A percentile compares a stretch with the other conserved stretches of the same genome.
These are phyloP conservation scores for Masticophis lateralis DNA, from an alignment of 2,797 vertebrate species.

Conservation along the genomic window DNA sequence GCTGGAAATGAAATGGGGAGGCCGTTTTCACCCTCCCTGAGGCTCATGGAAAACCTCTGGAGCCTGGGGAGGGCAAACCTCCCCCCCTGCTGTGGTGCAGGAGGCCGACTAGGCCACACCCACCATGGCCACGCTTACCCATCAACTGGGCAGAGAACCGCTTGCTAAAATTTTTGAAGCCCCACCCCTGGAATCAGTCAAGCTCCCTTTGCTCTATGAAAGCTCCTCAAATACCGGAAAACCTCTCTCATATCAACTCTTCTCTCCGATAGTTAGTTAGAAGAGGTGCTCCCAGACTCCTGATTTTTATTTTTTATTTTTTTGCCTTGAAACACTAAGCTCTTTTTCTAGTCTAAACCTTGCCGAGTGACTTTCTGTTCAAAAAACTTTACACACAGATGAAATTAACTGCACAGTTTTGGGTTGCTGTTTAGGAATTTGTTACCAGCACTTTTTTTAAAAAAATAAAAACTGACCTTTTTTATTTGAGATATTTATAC, in stretches of 20 bases:
- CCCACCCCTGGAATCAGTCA: background rate
- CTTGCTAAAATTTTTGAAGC: no score
- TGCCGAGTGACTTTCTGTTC: background rate
- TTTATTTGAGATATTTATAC: background rate
- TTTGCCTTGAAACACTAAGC: background rate
- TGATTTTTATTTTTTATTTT: background rate
- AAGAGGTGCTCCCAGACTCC: background rate
- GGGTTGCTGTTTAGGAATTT: background rate
- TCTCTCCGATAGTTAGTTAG: background rate
- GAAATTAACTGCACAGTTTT: background rate
- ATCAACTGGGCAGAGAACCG: no score
- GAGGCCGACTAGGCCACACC: no score
- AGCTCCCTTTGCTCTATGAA: background rate
- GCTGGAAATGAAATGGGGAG: no score
- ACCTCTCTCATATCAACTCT: background rate
- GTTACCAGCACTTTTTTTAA: background rate
- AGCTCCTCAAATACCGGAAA: background rate
- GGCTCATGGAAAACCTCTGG: no score
- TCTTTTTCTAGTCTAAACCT: background rate
- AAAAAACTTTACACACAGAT: background rate
- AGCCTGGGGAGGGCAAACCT: no score
- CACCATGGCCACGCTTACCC: no score
- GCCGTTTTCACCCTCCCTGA: no score
- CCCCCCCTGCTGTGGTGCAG: no score
- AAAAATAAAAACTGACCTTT: no score